Evolutionary conservation across 2,797 vertebrate genomes (phyloP).

Genomic region (Cheirogaleus major): DNA sequence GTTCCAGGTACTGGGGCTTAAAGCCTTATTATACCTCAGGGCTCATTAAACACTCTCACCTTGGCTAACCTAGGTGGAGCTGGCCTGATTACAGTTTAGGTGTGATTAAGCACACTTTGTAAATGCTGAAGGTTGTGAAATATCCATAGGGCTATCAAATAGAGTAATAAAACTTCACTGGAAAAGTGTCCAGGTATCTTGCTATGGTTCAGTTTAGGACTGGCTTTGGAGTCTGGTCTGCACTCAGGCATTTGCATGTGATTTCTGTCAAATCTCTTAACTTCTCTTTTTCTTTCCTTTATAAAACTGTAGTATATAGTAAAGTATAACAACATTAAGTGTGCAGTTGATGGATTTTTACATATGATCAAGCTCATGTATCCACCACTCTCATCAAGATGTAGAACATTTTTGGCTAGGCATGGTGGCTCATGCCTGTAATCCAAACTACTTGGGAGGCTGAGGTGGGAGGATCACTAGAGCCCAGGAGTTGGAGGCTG

Average conservation of each 20-base stretch:
- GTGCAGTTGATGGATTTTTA: conserved; percentile 8
- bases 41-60: neutral
- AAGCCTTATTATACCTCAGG: neutral
- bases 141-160: neutral
- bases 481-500: neutral
- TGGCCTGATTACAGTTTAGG: neutral
- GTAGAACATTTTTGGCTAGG: neutral
- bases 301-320: neutral
- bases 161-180: conserved; percentile 15
- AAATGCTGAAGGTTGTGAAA: neutral
- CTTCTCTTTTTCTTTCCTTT: neutral
- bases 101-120: conserved; percentile 1
- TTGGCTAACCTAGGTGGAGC: neutral
- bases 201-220: neutral
- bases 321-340: neutral
- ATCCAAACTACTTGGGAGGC: neutral
- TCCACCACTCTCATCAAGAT: neutral
- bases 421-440: neutral
- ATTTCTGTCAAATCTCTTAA: neutral
- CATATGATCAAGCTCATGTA: neutral
- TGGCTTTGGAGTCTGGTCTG: neutral
- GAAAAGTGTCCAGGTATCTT: neutral
- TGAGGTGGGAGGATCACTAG: neutral
- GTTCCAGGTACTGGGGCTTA: neutral
- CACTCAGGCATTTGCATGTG: neutral